Base-by-base conservation (phyloP, 2,888 invertebrate genomes). In the Melanotus villosus region DNA sequence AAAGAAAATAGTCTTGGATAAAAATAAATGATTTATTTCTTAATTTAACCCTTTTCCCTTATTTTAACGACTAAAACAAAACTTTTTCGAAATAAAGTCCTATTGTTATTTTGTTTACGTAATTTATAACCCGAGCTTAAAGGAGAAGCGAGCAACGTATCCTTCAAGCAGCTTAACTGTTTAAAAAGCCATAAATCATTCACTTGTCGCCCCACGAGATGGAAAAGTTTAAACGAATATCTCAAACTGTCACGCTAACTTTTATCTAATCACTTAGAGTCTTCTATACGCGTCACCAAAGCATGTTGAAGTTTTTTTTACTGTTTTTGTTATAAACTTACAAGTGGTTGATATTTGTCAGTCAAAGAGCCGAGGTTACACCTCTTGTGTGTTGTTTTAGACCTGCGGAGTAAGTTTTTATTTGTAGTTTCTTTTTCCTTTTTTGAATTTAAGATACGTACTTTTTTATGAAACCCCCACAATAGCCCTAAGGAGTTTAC, bases 191-290 rank as follows among this genome's bases (percentile, higher is more conserved):
- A 77, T 76, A 78, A 79, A 79, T 79, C 79, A 78, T 77, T 75
- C 76, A 66, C 77, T 76, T 78, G 78, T 79, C 79, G 77, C 76
- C 74, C 73, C 71, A 64, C 71, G 75, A 78, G 77, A 79, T 77
- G 77, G 75, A 77, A 79, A 79, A 78, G 74, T 79, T 79, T 79
- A 76, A 79, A 78, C 78, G 78, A 78, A 79, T 78, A 79, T 77
- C 78, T 77, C 75, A 77, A 78, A 78, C 76, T 75, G 78, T 78
- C 77, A 74, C 73, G 65, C 58, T 62, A 70, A 70, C 69, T 70
- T 70, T 65, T 70, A 65, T 65, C 65, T 70, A 70, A 70, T 70
- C 69, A 70, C 69, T 70, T 70, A 66, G 43, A 70, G 52, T 70
- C 65, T 60, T 70, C 65, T 65, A 70, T 70, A 56, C 52, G 62